Conservation (phyloP, 2,888 invertebrate species). For the Osmoderma eremita region DNA sequence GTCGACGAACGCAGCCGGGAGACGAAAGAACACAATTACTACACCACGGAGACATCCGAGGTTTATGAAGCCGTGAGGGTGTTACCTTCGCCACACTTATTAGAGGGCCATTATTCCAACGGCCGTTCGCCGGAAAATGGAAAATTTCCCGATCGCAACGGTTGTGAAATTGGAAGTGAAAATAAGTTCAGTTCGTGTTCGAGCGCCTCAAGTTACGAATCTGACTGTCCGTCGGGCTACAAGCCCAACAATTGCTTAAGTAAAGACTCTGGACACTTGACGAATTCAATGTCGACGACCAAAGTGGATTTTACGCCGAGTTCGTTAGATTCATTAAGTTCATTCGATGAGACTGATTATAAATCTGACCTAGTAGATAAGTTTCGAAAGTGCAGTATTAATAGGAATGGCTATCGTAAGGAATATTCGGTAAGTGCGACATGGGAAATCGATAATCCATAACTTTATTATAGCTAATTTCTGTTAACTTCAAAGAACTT, state of each 20-base stretch:
- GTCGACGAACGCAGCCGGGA: conserved; percentile 77
- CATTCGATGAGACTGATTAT: conserved; percentile 62
- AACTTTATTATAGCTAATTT: too few species aligned
- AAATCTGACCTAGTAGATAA: conserved; percentile 55
- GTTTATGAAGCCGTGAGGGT: conserved; percentile 71
- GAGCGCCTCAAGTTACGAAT: conserved; percentile 62
- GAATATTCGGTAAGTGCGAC: conserved; percentile 52
- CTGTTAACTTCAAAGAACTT: too few species aligned
- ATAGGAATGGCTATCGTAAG: conserved; percentile 48
- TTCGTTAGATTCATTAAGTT: conserved; percentile 62
- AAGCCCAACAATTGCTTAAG: conserved; percentile 51
- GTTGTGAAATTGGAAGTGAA: conserved; percentile 60
- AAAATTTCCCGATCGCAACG: conserved; percentile 58
- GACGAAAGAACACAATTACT: conserved; percentile 77
- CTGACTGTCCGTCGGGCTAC: conserved; percentile 51
- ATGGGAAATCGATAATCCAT: too few species aligned
- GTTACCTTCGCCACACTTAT: conserved; percentile 59
- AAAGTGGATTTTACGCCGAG: conserved; percentile 62
- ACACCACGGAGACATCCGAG: conserved; percentile 74
- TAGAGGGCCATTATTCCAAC: conserved; percentile 54
- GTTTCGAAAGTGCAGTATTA: conserved; percentile 57
- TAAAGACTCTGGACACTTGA: conserved; percentile 62
- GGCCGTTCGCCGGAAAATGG: conserved; percentile 49
- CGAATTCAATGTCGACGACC: conserved; percentile 57
- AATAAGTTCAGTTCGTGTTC: conserved; percentile 61